Percentiles rank a stretch among this genome's conserved stretches.
These are phyloP conservation scores for Glareola pratincola DNA, from an alignment of 2,113 vertebrate species.

Conservation along the genomic window DNA sequence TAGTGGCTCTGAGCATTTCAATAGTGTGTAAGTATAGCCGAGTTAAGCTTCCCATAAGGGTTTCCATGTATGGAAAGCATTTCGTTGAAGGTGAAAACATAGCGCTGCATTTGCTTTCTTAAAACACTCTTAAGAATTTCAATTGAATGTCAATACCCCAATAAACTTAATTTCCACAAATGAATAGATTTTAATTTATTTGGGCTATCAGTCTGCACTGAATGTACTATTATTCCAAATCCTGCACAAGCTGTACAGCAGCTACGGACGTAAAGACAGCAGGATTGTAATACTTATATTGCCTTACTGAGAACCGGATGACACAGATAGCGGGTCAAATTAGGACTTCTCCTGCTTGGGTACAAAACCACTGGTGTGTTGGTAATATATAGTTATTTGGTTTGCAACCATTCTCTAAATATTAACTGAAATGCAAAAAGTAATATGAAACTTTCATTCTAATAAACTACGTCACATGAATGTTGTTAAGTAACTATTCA, in stretches of 20 bases:
- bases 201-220: not conserved
- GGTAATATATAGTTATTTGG: fast-evolving
- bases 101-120: not conserved
- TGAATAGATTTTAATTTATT: not conserved
- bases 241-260: not conserved
- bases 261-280: not conserved
- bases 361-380: not conserved
- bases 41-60: not conserved
- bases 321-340: not conserved
- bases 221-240: not conserved
- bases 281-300: not conserved
- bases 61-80: not conserved
- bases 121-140: not conserved
- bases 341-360: not conserved
- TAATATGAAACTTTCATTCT: not conserved
- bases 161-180: not conserved
- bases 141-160: not conserved
- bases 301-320: not conserved
- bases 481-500: not conserved
- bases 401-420: not conserved
- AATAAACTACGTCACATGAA: not conserved
- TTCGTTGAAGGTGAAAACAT: not conserved
- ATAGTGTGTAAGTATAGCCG: not conserved
- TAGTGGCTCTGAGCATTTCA: not conserved
- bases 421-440: not conserved